Base-by-base conservation (phyloP, 2,113 vertebrate species). In the Eudyptes chrysolophus region DNA sequence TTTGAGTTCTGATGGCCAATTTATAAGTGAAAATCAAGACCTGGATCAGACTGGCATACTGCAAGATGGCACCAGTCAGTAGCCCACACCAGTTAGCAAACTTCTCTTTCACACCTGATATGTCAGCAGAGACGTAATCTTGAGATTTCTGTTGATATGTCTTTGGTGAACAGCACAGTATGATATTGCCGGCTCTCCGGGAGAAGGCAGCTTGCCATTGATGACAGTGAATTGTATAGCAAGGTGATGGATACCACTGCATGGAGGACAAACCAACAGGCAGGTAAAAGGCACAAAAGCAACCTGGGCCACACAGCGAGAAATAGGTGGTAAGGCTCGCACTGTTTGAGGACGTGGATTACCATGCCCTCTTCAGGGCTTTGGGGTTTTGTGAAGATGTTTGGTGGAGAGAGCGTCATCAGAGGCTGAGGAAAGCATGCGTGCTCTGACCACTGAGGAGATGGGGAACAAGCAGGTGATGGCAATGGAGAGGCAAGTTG, bases 121-220 rank as follows among this genome's bases (percentile, higher is more conserved):
- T 2, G 7, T 34, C 30, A 36, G 34, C 8, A 21, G 54, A 70
- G 57, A 40, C 1, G 2, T 34, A 34, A 75, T 19, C 42, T 42
- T 38, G 76, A 86, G 32, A 24, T 40, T 65, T 61, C 29, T 85
- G 30, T 22, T 61, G 40, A 24, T 81, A 70, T 88, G 4, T 34
- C 19, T 54, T 26, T 68, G 51, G 27, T 48, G 58, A 69, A 14
- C 52, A 68, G 34, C 60, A 11, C 22, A 10, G 19, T 2, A 6
- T 6, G 20, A 34, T 36, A 6, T 38, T 46, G 6, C 16, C 0
- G 0, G 27, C 22, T 57, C 13, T 49, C 7, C 0, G 0, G 60
- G 29, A 61, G 46, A 26, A 80, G 38, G 48, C 70, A 27, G 15
- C 65, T 71, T 49, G 9, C 27, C 18, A 2, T 12, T 0, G 0